Base-by-base conservation (phyloP, 2,888 invertebrate genomes). In the Apantesis nais region DNA sequence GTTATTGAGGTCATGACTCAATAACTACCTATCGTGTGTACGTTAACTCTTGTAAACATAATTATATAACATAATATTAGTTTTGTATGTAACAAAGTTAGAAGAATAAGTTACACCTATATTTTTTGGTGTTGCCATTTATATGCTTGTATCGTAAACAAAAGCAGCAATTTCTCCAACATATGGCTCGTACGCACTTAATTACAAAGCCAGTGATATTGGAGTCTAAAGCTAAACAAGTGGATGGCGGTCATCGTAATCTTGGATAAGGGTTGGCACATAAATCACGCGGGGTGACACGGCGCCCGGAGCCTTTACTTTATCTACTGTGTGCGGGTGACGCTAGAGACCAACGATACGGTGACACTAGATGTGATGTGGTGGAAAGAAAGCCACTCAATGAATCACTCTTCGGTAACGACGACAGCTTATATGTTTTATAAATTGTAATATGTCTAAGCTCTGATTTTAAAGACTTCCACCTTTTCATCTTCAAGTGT, bases 231-330 rank as follows among this genome's bases (percentile, higher is more conserved):
- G 90, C 92, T 92, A 93, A 93, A 93, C 92, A 93, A 93, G 91
- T 93, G 91, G 92, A 90, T 92, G 91, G 92, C 91, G 93, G 94
- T 94, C 94, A 94, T 94, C 94, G 93, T 94, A 94, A 95, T 95
- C 94, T 94, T 93, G 94, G 94, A 93, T 94, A 94, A 93, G 94
- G 94, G 94, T 92, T 90, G 90, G 87, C 86, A 85, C 89, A 93
- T 95, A 94, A 94, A 95, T 95, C 94, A 93, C 88, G 89, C 81
- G 80, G 90, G 93, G 92, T 90, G 93, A 93, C 92, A 87, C 80
- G 85, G 68, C 74, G 86, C 93, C 90, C 89, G 88, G 88, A 90
- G 93, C 93, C 93, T 92, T 89, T 92, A 93, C 93, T 93, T 93
- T 94, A 94, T 94, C 94, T 94, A 92, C 92, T 93, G 90, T 88